A percentile compares a stretch with the other conserved stretches of the same genome.
Evolutionary conservation across 2,113 vertebrate genomes (phyloP).

Genomic region (Arenaria interpres): DNA sequence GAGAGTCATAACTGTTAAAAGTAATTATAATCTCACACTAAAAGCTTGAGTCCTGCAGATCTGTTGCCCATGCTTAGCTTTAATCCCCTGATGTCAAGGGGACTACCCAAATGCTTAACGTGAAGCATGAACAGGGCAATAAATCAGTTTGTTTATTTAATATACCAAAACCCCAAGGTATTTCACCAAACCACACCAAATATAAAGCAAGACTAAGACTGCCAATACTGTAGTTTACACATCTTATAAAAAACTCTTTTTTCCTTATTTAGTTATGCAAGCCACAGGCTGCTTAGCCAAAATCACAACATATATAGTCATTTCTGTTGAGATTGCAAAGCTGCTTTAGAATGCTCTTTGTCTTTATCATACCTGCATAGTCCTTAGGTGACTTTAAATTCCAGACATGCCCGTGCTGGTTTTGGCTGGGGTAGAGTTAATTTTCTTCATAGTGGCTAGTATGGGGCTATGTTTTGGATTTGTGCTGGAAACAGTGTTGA

Average conservation of each 20-base stretch:
- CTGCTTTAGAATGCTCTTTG: background rate
- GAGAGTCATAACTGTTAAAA: background rate
- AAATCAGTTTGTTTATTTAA: conserved; percentile 16
- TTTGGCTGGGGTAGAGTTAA: background rate
- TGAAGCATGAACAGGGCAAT: background rate
- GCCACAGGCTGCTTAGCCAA: accelerated
- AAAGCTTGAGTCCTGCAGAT: background rate
- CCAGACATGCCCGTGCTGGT: background rate
- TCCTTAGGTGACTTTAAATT: background rate
- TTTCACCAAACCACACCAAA: background rate
- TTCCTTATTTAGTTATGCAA: background rate
- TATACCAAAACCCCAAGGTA: background rate
- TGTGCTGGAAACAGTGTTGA: background rate
- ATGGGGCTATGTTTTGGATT: background rate
- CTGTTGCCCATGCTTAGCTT: background rate
- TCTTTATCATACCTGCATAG: background rate
- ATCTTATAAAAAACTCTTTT: background rate
- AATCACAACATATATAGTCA: background rate
- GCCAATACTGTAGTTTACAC: background rate
- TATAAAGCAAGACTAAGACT: background rate
- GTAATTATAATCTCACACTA: background rate
- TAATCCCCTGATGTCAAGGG: conserved; percentile 3
- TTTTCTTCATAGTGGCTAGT: background rate
- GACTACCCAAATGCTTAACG: background rate
- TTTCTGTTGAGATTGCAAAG: background rate